Evolutionary conservation across 1,140 invertebrate genomes (phyloP), one percentile per base, ranked within the genome.

Genomic region (Episyrphus balteatus): DNA sequence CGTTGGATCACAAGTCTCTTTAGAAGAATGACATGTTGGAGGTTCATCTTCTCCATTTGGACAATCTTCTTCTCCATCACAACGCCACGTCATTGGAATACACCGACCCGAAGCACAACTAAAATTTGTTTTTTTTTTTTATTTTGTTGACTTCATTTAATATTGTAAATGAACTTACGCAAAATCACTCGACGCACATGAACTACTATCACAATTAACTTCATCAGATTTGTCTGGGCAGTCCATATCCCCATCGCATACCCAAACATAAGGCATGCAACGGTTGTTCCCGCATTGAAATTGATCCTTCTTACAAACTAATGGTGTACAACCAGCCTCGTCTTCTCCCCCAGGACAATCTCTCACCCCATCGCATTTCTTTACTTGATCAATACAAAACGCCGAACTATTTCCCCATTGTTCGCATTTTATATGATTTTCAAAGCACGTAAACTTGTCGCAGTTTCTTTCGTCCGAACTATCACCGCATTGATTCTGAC

Each of bases 41-140:
- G 75, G 74, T 61, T 88, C 85, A 60, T 88, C 85, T 65, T 86
- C 84, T 17, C 75, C 75, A 43, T 74, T 73, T 1, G 74, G 72
- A 58, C 86, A 89, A 61, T 89, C 86, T 9, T 65, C 62, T 57
- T 81, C 78, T 2, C 76, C 79, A 62, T 90, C 88, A 69, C 90
- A 93, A 39, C 80, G 75, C 88, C 88, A 92, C 14, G 81, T 71
- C 34, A 73, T 67, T 3, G 88, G 86, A 54, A 93, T 86, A 63
- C 89, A 93, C 21, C 83, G 75, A 1, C 82, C 82, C 12, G 74
- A 76, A 31, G 67, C 62, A 66, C 81, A 84, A 47, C 73, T 73
- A 41, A 45, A 44, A 53, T 39, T 44, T 1, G 34, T 30, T 26
- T 14, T 39, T 44, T 1, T 34, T 30, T 26, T 14, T 19, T 1